These are phyloP conservation scores for Larimichthys polyactis DNA, from an alignment of 2,113 vertebrate species.

Conservation along the genomic window DNA sequence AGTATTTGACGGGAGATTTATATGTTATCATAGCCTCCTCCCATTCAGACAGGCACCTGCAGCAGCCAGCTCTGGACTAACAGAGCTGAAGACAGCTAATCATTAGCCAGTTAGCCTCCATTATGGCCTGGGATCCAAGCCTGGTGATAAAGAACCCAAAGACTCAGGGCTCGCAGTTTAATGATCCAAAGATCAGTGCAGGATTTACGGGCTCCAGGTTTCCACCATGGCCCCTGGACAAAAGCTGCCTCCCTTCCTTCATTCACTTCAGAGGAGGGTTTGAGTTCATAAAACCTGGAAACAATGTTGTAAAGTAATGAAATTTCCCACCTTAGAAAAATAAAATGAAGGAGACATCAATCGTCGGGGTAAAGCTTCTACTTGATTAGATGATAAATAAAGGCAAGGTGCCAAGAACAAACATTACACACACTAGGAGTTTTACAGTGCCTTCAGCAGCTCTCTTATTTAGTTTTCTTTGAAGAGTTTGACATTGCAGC, in stretches of 20 bases:
- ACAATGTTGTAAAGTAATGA: conserved; percentile 67
- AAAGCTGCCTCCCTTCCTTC: conserved; percentile 67
- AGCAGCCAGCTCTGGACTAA: conserved; percentile 46
- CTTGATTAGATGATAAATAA: conserved; percentile 75
- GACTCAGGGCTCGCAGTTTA: conserved; percentile 70
- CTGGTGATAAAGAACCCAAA: conserved; percentile 77
- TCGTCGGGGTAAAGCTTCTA: conserved; percentile 31
- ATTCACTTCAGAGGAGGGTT: conserved; percentile 52
- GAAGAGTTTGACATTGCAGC: conserved; percentile 44
- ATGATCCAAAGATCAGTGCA: conserved; percentile 77
- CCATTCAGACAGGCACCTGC: conserved; percentile 41
- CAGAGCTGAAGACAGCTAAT: conserved; percentile 76
- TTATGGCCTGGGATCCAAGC: conserved; percentile 73
- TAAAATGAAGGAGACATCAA: conserved; percentile 59
- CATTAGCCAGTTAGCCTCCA: conserved; percentile 81
- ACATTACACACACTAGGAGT: conserved; percentile 48
- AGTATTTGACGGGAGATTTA: conserved; percentile 50
- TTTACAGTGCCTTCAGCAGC: conserved; percentile 52
- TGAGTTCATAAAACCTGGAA: conserved; percentile 74
- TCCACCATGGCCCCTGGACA: conserved; percentile 60
- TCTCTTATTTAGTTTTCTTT: conserved; percentile 42
- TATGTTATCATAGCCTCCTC: conserved; percentile 60
- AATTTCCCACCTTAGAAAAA: conserved; percentile 56
- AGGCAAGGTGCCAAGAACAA: conserved; percentile 48
- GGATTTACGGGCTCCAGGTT: conserved; percentile 76